A percentile compares a stretch with the other conserved stretches of the same genome.
Conservation (phyloP, 2,888 invertebrate species). For the Germaria angustata region DNA sequence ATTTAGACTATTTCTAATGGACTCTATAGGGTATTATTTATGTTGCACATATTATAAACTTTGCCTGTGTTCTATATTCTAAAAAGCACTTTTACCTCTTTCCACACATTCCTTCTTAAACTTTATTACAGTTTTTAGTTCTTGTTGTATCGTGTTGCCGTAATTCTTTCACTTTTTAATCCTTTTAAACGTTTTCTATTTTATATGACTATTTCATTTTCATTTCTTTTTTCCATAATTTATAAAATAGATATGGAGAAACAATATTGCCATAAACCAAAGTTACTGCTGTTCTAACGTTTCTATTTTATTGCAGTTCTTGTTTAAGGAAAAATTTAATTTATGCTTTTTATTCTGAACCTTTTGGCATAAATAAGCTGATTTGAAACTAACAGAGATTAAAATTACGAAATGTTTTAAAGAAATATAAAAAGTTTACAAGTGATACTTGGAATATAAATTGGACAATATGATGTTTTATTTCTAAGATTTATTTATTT, state of each 20-base stretch:
- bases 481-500: no score
- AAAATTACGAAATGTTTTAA: slow-evolving; percentile 7
- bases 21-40: neutral
- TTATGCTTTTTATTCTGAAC: slow-evolving; percentile 20
- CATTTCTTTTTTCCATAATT: slow-evolving; percentile 4
- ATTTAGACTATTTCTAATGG: neutral
- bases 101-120: neutral
- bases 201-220: neutral
- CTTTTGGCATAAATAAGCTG: slow-evolving; percentile 25
- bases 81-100: neutral
- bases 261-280: slow-evolving; percentile 15
- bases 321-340: neutral
- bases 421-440: no score
- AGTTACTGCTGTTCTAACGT: slow-evolving; percentile 16
- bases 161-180: neutral
- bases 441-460: no score
- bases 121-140: neutral
- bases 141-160: neutral
- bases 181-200: neutral
- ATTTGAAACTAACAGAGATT: slow-evolving; percentile 16
- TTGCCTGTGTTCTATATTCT: no score
- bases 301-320: neutral
- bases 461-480: no score
- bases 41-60: neutral
- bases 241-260: neutral